phyloP scores from a whole-genome alignment of 37 sponge, comb jelly and placozoan genomes.

The Aplysina aerophoba region DNA sequence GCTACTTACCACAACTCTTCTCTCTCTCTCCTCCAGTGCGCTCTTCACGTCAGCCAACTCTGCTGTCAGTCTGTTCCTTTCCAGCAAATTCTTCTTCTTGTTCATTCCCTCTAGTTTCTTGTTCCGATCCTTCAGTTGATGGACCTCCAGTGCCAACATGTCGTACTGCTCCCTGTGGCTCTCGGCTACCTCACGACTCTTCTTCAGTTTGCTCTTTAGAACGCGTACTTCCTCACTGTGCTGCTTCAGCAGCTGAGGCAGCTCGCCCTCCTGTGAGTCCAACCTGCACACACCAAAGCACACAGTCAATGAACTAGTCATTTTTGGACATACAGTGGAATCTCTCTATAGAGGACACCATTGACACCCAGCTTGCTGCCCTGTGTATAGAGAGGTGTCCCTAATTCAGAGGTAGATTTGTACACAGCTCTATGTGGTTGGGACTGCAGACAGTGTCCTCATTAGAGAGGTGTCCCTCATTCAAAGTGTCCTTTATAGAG shows the following conservation, averaged over 20 bases:
- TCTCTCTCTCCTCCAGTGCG: conserved; percentile 35
- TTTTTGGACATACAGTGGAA: no score
- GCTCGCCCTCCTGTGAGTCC: conserved; percentile 55
- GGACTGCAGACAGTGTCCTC: no score
- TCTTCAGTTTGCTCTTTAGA: conserved; percentile 41
- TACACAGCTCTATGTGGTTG: no score
- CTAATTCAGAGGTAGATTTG: no score
- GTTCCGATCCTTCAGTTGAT: conserved; percentile 29
- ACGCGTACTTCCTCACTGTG: conserved; percentile 57
- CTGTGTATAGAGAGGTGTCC: no score
- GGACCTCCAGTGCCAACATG: conserved; percentile 16
- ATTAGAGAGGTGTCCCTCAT: no score
- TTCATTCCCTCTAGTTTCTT: conserved; percentile 50
- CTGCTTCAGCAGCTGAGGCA: conserved; percentile 59
- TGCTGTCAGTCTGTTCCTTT: conserved; percentile 46
- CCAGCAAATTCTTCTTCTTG: conserved; percentile 39
- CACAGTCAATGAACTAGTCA: no score
- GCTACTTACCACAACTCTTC: conserved; percentile 48
- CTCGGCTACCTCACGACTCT: conserved; percentile 30
- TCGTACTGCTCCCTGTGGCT: conserved; percentile 32
- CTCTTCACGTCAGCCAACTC: conserved; percentile 29
- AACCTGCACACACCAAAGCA: not conserved
- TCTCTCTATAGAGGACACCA: no score
- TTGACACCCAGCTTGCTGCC: no score
- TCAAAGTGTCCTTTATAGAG: no score